Percentiles rank a stretch among this genome's conserved stretches.
These are phyloP conservation scores for Meiosimyza platycephala DNA, from an alignment of 2,888 invertebrate species.

Conservation along the genomic window DNA sequence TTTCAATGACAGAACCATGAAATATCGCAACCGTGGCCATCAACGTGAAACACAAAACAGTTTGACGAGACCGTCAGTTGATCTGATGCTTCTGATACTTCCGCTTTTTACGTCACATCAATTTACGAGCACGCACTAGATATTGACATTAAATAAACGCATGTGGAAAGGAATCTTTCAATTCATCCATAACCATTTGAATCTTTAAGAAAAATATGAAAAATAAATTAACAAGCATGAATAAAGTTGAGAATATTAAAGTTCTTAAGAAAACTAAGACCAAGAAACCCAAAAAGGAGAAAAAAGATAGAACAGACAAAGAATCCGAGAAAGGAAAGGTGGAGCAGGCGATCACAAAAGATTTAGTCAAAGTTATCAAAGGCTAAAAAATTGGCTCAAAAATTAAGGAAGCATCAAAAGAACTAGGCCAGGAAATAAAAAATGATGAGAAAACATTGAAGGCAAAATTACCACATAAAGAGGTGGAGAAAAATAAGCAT, in stretches of 20 bases:
- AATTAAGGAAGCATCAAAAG: slow-evolving; percentile 49
- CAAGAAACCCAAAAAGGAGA: slow-evolving; percentile 22
- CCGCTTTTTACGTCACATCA: no score
- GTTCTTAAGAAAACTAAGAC: slow-evolving; percentile 44
- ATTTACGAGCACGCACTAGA: no score
- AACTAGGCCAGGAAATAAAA: slow-evolving; percentile 21
- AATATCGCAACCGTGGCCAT: no score
- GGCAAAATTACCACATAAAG: neutral
- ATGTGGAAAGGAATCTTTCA: neutral
- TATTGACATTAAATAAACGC: neutral
- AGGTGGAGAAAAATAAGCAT: neutral
- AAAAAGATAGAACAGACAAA: neutral
- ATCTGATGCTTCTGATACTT: no score
- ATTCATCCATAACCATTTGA: slow-evolving; percentile 28
- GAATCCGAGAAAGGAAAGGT: neutral
- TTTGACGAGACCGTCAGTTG: no score
- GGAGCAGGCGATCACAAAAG: neutral
- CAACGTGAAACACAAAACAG: no score
- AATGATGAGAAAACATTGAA: neutral
- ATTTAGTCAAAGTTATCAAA: slow-evolving; percentile 38
- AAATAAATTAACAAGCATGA: slow-evolving; percentile 36
- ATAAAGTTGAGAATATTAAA: slow-evolving; percentile 40
- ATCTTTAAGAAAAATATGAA: slow-evolving; percentile 36
- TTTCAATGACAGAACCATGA: no score
- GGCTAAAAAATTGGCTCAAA: slow-evolving; percentile 55